A percentile compares a stretch with the other conserved stretches of the same genome.
These are phyloP conservation scores for Cephus pygmeus DNA, from an alignment of 2,888 invertebrate genomes.

Conservation along the genomic window DNA sequence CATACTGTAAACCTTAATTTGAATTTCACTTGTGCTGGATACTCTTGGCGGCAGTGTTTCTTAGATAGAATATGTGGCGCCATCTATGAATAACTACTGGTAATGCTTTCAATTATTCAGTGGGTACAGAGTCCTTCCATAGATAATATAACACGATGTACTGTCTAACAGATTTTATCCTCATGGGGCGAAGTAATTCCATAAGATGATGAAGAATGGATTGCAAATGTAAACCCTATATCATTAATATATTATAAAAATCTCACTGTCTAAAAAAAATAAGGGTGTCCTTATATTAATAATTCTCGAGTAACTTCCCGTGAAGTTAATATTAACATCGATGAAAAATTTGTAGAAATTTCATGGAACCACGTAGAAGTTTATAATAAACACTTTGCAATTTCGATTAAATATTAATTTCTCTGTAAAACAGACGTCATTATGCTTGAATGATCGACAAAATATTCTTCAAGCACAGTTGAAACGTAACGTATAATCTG, in stretches of 20 bases:
- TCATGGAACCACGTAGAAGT: background rate
- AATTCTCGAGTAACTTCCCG: too few species aligned
- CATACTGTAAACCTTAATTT: background rate
- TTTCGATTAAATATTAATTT: background rate
- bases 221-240: background rate
- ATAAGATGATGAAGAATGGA: background rate
- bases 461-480: background rate
- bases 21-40: background rate
- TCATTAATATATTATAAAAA: background rate
- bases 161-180: background rate
- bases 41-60: background rate
- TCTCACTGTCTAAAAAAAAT: too few species aligned
- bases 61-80: background rate
- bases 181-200: background rate
- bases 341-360: too few species aligned
- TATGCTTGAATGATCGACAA: background rate
- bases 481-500: background rate
- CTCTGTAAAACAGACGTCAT: background rate
- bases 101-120: background rate
- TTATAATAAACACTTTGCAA: background rate
- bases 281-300: too few species aligned
- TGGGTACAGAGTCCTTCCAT: background rate
- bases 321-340: too few species aligned
- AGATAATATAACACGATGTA: background rate
- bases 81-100: background rate